A percentile compares a stretch with the other conserved stretches of the same genome.
Conservation (phyloP, 2,888 invertebrate species). For the Heliothis peltigera region DNA sequence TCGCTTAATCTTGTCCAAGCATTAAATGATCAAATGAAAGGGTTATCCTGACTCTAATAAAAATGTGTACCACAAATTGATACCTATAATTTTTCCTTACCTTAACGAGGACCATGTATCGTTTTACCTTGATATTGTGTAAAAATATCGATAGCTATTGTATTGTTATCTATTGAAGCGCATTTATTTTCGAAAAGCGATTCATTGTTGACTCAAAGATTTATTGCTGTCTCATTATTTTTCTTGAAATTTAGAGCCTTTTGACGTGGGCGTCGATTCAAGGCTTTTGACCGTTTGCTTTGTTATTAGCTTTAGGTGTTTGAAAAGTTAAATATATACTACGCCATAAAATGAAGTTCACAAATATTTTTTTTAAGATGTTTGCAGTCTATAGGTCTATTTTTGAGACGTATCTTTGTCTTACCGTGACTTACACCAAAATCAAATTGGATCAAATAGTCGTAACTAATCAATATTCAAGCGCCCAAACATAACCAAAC, state of each 20-base stretch:
- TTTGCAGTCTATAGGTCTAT: no score
- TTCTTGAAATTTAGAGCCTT: conserved; percentile 2
- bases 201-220: conserved; percentile 20
- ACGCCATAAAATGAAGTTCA: conserved; percentile 27
- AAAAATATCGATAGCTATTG: neutral
- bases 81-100: no score
- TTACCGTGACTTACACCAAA: no score
- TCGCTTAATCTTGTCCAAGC: no score
- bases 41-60: no score
- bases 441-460: neutral
- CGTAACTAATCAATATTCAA: neutral
- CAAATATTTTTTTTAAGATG: conserved; percentile 1
- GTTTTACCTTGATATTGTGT: conserved; percentile 1
- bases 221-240: conserved; percentile 36
- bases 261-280: conserved; percentile 10
- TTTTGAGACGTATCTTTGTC: no score
- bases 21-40: no score
- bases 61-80: no score
- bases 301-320: conserved; percentile 11
- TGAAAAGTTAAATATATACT: conserved; percentile 17
- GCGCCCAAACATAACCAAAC: conserved; percentile 4
- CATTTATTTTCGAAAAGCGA: conserved; percentile 12
- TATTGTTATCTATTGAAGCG: conserved; percentile 8
- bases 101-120: neutral
- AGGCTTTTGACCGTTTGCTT: conserved; percentile 5